These are phyloP conservation scores for Cantharis nigra DNA, from an alignment of 2,888 invertebrate species.

Conservation along the genomic window DNA sequence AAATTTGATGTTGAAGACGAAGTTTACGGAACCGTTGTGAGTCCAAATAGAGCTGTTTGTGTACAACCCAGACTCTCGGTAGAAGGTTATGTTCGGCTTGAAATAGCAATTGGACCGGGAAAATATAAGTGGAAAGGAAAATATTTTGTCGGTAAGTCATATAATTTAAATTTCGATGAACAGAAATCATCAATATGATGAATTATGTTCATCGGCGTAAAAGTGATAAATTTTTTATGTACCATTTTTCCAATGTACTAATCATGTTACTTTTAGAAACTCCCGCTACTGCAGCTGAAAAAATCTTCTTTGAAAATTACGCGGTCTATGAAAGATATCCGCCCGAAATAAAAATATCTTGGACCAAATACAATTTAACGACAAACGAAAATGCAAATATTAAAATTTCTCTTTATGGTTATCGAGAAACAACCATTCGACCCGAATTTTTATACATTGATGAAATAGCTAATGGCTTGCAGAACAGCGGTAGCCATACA, in stretches of 20 bases:
- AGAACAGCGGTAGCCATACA: constrained; percentile 66
- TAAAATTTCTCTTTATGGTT: constrained; percentile 86
- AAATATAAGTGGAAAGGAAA: constrained; percentile 88
- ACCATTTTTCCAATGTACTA: no score
- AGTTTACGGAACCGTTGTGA: constrained; percentile 76
- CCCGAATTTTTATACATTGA: constrained; percentile 85
- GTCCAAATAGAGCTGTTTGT: constrained; percentile 84
- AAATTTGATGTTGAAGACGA: constrained; percentile 78
- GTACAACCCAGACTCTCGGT: constrained; percentile 85
- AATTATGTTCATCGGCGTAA: no score
- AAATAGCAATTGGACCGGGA: constrained; percentile 81
- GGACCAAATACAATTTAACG: constrained; percentile 86
- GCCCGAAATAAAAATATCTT: constrained; percentile 75
- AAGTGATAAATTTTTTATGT: no score
- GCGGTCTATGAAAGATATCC: constrained; percentile 76
- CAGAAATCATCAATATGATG: no score
- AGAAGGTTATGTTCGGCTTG: constrained; percentile 86
- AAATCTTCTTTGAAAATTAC: constrained; percentile 79
- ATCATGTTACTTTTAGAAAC: constrained; percentile 66
- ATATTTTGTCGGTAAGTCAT: constrained; percentile 82
- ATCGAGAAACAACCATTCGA: constrained; percentile 79
- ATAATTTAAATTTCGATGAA: background rate
- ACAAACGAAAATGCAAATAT: constrained; percentile 76
- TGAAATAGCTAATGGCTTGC: constrained; percentile 65
- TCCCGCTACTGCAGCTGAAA: constrained; percentile 83